These are phyloP conservation scores for Macrophya annulata DNA, from an alignment of 2,888 invertebrate genomes.

Conservation along the genomic window DNA sequence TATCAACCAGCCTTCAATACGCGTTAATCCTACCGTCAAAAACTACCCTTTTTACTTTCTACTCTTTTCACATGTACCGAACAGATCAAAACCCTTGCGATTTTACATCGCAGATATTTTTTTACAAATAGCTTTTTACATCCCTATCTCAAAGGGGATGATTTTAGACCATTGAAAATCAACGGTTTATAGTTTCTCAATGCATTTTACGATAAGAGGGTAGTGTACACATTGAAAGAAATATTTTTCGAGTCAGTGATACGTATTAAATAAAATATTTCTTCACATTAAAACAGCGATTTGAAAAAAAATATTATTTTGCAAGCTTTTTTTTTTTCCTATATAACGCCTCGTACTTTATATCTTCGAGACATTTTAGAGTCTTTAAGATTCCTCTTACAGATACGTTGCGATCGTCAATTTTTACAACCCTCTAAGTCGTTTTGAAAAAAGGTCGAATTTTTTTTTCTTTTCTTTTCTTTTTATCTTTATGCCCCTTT, in stretches of 20 bases:
- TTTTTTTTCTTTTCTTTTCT: neutral
- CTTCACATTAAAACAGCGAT: too few relatives aligned
- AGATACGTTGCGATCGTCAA: neutral
- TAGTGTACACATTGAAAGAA: too few relatives aligned
- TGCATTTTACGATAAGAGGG: too few relatives aligned
- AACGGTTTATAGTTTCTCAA: neutral
- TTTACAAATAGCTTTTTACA: neutral
- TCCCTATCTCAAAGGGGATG: neutral
- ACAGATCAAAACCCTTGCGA: neutral
- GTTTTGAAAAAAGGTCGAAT: neutral
- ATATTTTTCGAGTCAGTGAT: too few relatives aligned
- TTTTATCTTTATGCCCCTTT: neutral
- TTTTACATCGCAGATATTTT: neutral
- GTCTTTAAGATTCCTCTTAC: neutral
- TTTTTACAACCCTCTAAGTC: neutral
- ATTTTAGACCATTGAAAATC: neutral
- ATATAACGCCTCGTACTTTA: neutral
- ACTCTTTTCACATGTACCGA: neutral
- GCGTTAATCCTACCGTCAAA: constrained; percentile 29
- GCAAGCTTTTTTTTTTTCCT: neutral
- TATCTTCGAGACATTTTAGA: neutral
- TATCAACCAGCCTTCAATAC: neutral
- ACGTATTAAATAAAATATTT: too few relatives aligned
- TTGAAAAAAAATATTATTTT: too few relatives aligned
- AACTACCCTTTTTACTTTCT: neutral